These are phyloP conservation scores for Lepidocyrtoides sp. DNA, from an alignment of 2,888 invertebrate species.

Conservation along the genomic window DNA sequence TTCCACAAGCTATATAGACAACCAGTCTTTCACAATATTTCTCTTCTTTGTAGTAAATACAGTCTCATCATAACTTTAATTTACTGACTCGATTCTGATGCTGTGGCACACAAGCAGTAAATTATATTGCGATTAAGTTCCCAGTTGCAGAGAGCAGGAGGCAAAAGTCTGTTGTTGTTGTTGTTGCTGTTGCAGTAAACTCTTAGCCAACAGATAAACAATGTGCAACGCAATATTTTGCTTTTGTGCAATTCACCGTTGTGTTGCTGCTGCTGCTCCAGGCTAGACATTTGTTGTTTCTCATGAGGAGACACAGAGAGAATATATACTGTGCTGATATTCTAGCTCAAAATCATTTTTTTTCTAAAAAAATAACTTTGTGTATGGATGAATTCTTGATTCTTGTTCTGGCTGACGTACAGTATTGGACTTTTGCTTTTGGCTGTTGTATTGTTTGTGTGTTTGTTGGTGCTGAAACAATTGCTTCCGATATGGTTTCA, in stretches of 20 bases:
- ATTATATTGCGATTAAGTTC: conserved; percentile 53
- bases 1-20: neutral
- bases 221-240: conserved; percentile 13
- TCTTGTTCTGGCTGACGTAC: neutral
- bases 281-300: conserved; percentile 46
- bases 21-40: neutral
- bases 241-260: neutral
- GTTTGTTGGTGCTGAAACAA: conserved; percentile 70
- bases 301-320: conserved; percentile 19
- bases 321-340: neutral
- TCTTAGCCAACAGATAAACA: neutral
- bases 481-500: conserved; percentile 69
- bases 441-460: conserved; percentile 20
- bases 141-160: neutral
- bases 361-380: neutral
- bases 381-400: neutral
- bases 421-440: conserved; percentile 18
- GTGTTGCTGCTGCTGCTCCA: neutral
- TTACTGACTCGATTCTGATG: no score
- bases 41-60: no score
- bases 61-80: conserved; percentile 38
- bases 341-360: neutral
- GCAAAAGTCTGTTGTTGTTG: no score
- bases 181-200: neutral
- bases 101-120: conserved; percentile 3